A percentile compares a stretch with the other conserved stretches of the same genome.
phyloP scores from a whole-genome alignment of 2,113 vertebrate genomes.

The Menidia beryllina region DNA sequence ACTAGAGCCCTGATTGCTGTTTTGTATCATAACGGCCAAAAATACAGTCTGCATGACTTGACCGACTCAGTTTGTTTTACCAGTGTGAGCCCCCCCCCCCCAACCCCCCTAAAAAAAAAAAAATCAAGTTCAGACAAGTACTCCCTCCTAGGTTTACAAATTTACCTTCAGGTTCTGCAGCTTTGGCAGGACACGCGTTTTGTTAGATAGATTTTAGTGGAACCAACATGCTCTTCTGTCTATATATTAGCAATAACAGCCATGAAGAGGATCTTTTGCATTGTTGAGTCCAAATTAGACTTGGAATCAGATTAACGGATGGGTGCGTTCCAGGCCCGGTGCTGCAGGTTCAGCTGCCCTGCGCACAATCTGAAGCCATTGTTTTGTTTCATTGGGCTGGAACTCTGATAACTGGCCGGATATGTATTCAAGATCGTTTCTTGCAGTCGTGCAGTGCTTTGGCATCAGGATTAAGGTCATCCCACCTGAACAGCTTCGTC shows the following conservation, averaged over 20 bases:
- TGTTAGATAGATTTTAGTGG: constrained; percentile 14
- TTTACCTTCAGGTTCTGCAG: constrained; percentile 75
- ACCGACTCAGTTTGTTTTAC: background rate
- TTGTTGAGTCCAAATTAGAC: background rate
- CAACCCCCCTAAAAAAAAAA: too few species aligned
- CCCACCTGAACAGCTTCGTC: constrained; percentile 32
- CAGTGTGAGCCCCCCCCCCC: constrained; percentile 21
- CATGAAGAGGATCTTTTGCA: background rate
- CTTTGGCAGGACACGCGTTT: constrained; percentile 55
- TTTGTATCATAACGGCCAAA: background rate
- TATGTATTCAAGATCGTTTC: constrained; percentile 31
- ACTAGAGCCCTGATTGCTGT: background rate
- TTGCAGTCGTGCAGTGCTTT: constrained; percentile 47
- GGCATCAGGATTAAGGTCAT: constrained; percentile 26
- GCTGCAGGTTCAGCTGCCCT: constrained; percentile 36
- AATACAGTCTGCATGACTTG: background rate
- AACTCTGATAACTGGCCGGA: constrained; percentile 57
- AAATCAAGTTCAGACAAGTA: constrained; percentile 79
- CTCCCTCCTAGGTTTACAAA: constrained; percentile 75
- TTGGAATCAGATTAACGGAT: background rate
- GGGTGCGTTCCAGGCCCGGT: constrained; percentile 1
- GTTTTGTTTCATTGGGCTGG: constrained; percentile 53
- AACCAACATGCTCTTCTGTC: background rate
- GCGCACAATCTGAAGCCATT: constrained; percentile 35
- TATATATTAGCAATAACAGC: background rate